phyloP scores from a whole-genome alignment of 1,140 invertebrate species.

The Trypoxylus dichotomus region DNA sequence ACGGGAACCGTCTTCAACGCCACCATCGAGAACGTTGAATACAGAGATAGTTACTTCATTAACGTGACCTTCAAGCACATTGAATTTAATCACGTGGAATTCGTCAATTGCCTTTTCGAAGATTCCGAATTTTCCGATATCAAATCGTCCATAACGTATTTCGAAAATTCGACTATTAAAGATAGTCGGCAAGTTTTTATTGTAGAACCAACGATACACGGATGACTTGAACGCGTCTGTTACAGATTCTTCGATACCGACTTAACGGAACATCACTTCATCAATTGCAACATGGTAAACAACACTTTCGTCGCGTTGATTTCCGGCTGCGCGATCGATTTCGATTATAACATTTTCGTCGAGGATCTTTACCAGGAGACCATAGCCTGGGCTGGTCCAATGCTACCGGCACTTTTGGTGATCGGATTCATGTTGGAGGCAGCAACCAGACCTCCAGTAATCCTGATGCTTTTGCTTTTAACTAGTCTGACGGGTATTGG shows the following conservation, averaged over 20 bases:
- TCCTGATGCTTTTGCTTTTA: slow-evolving; percentile 37
- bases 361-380: slow-evolving; percentile 48
- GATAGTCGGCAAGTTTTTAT: slow-evolving; percentile 52
- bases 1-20: slow-evolving; percentile 47
- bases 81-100: slow-evolving; percentile 58
- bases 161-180: slow-evolving; percentile 56
- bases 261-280: slow-evolving; percentile 44
- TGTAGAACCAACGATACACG: no score
- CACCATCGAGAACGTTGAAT: slow-evolving; percentile 42
- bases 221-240: not conserved
- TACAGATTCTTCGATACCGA: not conserved
- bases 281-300: slow-evolving; percentile 55
- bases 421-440: slow-evolving; percentile 44
- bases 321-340: slow-evolving; percentile 49
- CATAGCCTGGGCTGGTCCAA: slow-evolving; percentile 46
- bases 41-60: slow-evolving; percentile 56
- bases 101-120: slow-evolving; percentile 58
- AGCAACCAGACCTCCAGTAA: slow-evolving; percentile 40
- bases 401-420: slow-evolving; percentile 44
- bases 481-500: slow-evolving; percentile 39
- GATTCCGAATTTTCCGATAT: slow-evolving; percentile 58
- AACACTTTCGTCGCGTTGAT: slow-evolving; percentile 54
- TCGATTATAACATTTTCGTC: slow-evolving; percentile 54
- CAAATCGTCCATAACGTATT: slow-evolving; percentile 58
- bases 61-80: slow-evolving; percentile 57